A percentile compares a stretch with the other conserved stretches of the same genome.
These are phyloP conservation scores for Papilio xuthus DNA, from an alignment of 1,140 invertebrate species.

Conservation along the genomic window DNA sequence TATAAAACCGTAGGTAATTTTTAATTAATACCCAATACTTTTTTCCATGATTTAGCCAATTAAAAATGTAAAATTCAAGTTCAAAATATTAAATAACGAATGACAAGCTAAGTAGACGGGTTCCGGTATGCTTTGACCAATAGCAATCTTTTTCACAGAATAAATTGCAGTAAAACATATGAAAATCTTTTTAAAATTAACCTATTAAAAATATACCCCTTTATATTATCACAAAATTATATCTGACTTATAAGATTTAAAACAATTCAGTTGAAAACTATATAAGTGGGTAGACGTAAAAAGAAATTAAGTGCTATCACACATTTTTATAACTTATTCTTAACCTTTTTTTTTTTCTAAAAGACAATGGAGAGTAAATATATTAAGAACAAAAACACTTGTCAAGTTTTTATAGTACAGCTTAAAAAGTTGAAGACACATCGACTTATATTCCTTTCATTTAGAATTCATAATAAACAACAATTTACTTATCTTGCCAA, in stretches of 20 bases:
- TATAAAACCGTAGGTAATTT: too few species aligned
- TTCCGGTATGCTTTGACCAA: too few species aligned
- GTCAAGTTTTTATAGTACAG: neutral
- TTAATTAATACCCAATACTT: too few species aligned
- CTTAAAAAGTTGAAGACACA: neutral
- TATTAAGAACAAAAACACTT: neutral
- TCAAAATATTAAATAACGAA: too few species aligned
- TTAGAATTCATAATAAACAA: neutral
- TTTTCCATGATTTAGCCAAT: too few species aligned
- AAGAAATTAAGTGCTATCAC: conserved; percentile 9
- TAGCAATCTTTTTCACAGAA: too few species aligned
- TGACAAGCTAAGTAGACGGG: too few species aligned
- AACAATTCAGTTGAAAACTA: neutral
- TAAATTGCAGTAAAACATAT: too few species aligned
- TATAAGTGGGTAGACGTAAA: neutral
- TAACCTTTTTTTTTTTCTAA: neutral
- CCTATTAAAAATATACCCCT: neutral
- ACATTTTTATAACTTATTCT: neutral
- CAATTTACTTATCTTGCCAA: neutral
- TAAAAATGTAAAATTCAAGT: too few species aligned
- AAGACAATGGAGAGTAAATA: neutral
- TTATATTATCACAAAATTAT: conserved; percentile 16
- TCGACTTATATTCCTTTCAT: neutral
- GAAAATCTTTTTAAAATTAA: too few species aligned
- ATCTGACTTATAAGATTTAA: neutral